Evolutionary conservation across 2,888 invertebrate genomes (phyloP), one percentile per base, ranked within the genome.

Genomic region (Micoletzkya japonica): DNA sequence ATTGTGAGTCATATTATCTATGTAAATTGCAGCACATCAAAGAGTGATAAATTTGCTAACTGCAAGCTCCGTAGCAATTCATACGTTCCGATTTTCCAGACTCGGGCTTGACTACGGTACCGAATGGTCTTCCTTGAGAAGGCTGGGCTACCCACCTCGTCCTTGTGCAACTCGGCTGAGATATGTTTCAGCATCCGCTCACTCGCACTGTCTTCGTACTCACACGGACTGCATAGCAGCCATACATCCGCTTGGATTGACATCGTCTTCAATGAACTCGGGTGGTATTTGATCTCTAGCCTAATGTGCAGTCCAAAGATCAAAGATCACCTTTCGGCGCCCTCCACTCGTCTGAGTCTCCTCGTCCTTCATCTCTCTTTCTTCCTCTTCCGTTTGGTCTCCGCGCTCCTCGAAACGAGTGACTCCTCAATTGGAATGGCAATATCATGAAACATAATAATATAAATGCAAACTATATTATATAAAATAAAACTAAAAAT

Each of bases 341-440:
- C 64, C 64, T 37, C 64, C 64, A n/a, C 64, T 50, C 7, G 64
- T 66, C 54, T 66, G 64, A 4, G 32, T 66, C 54, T 66, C 64
- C 14, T 66, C 54, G n/a, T 66, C 64, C 64, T 37, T 66, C 64
- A 52, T 54, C 30, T 66, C 64, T 20, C 37, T 54, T 32, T 54
- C 64, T 37, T 66, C 64, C 6, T 54, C 64, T 44, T 36, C 37
- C 17, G 64, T 66, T 30, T 66, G 64, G 20, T 20, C 36, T 2
- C 30, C 32, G 0, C 54, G 34, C 37, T 66, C 64, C 4, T 66
- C 64, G 2, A 66, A 32, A 0, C 64, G 64, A 36, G 64, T 66
- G 36, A 66, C 64, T 1, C 64, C 64, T 66, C 30, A 14, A 37
- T 10, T 4, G 34, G 3, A n/a, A 30, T 10, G 56, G n/a, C n/a